Conservation (phyloP, 2,113 vertebrate species). For the Halichoeres trimaculatus region DNA sequence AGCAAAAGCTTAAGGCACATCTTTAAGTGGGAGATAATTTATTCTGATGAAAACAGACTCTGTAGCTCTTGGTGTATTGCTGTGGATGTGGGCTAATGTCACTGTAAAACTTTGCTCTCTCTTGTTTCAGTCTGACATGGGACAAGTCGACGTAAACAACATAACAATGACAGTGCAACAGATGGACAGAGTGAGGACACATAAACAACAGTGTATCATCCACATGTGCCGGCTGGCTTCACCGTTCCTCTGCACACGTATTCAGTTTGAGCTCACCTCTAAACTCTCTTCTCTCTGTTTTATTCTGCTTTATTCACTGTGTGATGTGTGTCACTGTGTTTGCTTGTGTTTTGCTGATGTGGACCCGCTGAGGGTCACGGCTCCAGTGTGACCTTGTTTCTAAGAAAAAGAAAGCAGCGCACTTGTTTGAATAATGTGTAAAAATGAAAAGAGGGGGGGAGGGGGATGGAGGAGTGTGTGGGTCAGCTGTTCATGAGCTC, state of each 20-base stretch:
- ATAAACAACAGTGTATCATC: slow-evolving; percentile 53
- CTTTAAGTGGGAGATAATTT: no score
- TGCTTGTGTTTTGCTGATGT: slow-evolving; percentile 40
- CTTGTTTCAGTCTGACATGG: slow-evolving; percentile 23
- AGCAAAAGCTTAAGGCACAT: no score
- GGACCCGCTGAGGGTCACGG: slow-evolving; percentile 44
- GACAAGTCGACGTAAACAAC: slow-evolving; percentile 59
- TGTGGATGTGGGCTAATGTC: background rate
- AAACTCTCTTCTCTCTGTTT: background rate
- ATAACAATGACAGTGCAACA: slow-evolving; percentile 61
- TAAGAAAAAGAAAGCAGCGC: slow-evolving; percentile 51
- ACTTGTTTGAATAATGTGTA: slow-evolving; percentile 64
- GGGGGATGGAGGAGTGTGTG: slow-evolving; percentile 28
- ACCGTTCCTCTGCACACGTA: background rate
- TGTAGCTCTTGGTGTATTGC: no score
- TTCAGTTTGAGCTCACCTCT: slow-evolving; percentile 12
- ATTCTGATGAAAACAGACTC: no score
- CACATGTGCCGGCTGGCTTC: slow-evolving; percentile 1
- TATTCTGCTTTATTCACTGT: background rate
- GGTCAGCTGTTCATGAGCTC: slow-evolving; percentile 71
- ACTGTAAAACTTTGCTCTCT: background rate
- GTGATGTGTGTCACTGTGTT: slow-evolving; percentile 33
- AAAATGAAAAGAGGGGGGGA: slow-evolving; percentile 46
- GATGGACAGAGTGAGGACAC: slow-evolving; percentile 45
- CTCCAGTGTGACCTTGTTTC: slow-evolving; percentile 40